phyloP scores from a whole-genome alignment of 2,797 vertebrate genomes.

The Anas capensis region DNA sequence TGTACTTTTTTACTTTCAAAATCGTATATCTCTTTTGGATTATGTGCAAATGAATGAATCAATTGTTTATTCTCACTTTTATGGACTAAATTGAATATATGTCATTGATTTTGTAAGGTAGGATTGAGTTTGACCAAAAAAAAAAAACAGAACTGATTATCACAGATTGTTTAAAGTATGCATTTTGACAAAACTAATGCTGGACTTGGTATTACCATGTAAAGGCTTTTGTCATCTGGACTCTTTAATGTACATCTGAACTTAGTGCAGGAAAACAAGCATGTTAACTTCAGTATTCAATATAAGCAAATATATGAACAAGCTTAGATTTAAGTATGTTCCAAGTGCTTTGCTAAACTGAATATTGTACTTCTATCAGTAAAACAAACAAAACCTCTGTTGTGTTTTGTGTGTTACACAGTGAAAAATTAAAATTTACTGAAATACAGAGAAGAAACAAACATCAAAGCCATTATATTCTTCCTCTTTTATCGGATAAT shows the following conservation, averaged over 20 bases:
- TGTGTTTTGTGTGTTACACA: neutral
- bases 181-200: neutral
- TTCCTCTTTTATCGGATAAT: neutral
- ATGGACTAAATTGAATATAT: neutral
- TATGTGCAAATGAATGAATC: conserved; percentile 30
- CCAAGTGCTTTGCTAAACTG: neutral
- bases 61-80: neutral
- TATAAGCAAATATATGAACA: neutral
- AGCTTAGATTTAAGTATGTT: neutral
- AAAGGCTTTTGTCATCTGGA: neutral
- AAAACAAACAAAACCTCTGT: accelerated
- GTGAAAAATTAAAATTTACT: neutral
- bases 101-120: neutral
- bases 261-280: neutral
- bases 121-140: neutral
- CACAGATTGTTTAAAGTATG: neutral
- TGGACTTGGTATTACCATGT: neutral
- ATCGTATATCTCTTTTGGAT: neutral
- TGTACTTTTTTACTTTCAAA: conserved; percentile 13
- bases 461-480: neutral
- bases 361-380: neutral
- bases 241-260: neutral
- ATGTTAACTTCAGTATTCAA: neutral
- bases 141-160: neutral
- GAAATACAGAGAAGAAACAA: neutral